These are phyloP conservation scores for Dermatemys mawii DNA, from an alignment of 2,113 vertebrate species.

Conservation along the genomic window DNA sequence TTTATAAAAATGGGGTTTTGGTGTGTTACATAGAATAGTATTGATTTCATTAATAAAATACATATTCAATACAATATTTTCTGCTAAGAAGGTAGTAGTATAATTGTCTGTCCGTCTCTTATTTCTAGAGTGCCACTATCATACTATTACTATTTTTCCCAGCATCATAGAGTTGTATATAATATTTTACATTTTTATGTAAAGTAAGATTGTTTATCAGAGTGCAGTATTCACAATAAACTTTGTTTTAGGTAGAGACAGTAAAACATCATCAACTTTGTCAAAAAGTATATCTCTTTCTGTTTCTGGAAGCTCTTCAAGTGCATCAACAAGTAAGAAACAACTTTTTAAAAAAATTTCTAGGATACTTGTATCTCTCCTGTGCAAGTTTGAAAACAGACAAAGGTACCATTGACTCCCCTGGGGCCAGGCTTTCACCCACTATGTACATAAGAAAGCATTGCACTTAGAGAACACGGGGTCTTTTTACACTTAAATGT, in stretches of 20 bases:
- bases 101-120: neutral
- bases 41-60: neutral
- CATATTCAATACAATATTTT: neutral
- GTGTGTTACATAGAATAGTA: neutral
- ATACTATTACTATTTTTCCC: neutral
- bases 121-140: neutral
- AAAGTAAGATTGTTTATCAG: neutral
- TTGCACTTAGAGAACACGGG: neutral
- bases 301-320: constrained; percentile 79
- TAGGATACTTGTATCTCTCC: neutral
- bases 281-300: constrained; percentile 84
- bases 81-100: neutral
- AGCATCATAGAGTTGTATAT: neutral
- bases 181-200: neutral
- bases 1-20: neutral
- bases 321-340: constrained; percentile 78
- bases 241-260: constrained; percentile 87
- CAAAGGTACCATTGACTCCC: neutral
- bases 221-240: constrained; percentile 21
- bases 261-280: constrained; percentile 82
- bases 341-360: neutral
- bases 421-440: neutral
- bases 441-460: neutral
- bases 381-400: neutral
- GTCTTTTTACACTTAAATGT: neutral